phyloP scores from a whole-genome alignment of 2,113 vertebrate species.

The Mirza zaza region DNA sequence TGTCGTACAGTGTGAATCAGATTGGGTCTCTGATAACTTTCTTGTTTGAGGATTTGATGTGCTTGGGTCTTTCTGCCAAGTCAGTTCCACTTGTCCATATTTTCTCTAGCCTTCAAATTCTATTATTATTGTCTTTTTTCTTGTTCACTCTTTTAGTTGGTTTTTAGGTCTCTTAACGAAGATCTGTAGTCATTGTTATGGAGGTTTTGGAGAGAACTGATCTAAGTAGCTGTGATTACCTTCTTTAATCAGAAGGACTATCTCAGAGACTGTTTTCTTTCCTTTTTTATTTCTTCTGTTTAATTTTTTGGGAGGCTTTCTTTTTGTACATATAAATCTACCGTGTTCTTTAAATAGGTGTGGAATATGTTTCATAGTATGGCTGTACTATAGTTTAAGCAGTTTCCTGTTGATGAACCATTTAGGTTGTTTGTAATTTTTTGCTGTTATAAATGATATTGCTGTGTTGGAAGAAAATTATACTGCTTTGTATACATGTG shows the following conservation, averaged over 20 bases:
- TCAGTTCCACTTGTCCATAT: neutral
- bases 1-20: neutral
- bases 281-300: neutral
- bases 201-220: neutral
- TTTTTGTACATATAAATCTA: neutral
- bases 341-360: neutral
- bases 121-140: neutral
- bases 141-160: neutral
- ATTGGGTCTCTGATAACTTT: neutral
- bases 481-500: neutral
- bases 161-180: neutral
- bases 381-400: neutral
- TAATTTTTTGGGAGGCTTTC: neutral
- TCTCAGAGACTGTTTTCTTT: neutral
- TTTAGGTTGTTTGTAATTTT: neutral
- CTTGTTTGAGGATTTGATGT: neutral
- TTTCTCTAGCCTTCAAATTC: constrained; percentile 1
- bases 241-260: neutral
- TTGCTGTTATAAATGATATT: neutral
- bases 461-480: neutral
- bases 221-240: neutral
- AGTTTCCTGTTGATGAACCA: neutral
- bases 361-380: neutral
- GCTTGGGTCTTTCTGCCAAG: neutral
- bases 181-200: neutral